Percentiles rank a stretch among this genome's conserved stretches.
These are phyloP conservation scores for Melieria omissa DNA, from an alignment of 2,888 invertebrate species.

Conservation along the genomic window DNA sequence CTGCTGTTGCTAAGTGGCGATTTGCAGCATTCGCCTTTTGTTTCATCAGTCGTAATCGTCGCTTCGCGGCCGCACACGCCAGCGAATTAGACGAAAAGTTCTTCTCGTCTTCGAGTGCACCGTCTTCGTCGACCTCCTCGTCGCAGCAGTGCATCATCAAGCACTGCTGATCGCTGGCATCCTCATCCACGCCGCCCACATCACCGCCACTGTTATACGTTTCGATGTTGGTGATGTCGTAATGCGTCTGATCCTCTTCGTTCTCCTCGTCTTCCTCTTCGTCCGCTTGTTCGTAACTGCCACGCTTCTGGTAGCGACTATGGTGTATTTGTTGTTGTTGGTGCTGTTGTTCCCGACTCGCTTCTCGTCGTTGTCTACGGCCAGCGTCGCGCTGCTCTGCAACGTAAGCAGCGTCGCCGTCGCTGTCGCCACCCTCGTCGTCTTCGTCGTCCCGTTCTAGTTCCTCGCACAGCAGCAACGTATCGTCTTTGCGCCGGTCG, in stretches of 20 bases:
- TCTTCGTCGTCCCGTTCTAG: constrained; percentile 57
- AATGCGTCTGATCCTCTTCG: constrained; percentile 63
- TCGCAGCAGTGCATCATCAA: constrained; percentile 50
- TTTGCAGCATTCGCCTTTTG: constrained; percentile 50
- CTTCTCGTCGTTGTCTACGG: constrained; percentile 35
- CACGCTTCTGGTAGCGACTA: constrained; percentile 34
- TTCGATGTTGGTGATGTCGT: constrained; percentile 62
- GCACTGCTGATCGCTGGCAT: constrained; percentile 58
- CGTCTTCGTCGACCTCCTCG: constrained; percentile 52
- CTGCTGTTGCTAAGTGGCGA: constrained; percentile 31
- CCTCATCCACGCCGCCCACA: constrained; percentile 48
- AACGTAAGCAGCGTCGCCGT: constrained; percentile 25
- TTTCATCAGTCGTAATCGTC: constrained; percentile 57
- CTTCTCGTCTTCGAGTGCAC: constrained; percentile 54
- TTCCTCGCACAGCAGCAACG: constrained; percentile 61
- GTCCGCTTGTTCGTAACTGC: constrained; percentile 47
- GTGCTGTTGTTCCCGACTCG: constrained; percentile 46
- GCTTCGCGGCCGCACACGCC: constrained; percentile 57
- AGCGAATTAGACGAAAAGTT: constrained; percentile 58
- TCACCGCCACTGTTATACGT: constrained; percentile 58
- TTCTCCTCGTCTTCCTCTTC: constrained; percentile 53
- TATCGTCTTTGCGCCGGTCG: constrained; percentile 61
- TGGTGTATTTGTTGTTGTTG: constrained; percentile 45
- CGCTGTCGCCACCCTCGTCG: constrained; percentile 44
- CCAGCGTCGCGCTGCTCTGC: constrained; percentile 15